Percentiles rank a stretch among this genome's conserved stretches.
These are phyloP conservation scores for Pseudomyrmex cubaensis DNA, from an alignment of 1,140 invertebrate species.

Conservation along the genomic window DNA sequence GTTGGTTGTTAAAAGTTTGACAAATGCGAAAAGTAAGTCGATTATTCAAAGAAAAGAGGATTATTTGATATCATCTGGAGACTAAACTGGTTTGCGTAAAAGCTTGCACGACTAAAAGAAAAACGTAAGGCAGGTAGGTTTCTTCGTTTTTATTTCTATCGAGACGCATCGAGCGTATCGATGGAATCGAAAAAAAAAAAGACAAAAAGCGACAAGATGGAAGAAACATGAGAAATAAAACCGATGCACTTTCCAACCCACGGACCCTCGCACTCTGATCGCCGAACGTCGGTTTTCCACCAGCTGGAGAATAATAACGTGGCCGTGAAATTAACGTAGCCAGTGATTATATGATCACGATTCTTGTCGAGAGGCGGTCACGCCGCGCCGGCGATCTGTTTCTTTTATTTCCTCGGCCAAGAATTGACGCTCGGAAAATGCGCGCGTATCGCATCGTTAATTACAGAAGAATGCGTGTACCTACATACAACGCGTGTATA, in stretches of 20 bases:
- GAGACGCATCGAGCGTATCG: not conserved
- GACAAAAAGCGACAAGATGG: not conserved
- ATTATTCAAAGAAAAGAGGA: too few relatives aligned
- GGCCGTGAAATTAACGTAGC: constrained; percentile 47
- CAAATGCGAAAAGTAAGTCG: too few relatives aligned
- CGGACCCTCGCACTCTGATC: constrained; percentile 9
- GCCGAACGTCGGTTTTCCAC: constrained; percentile 17
- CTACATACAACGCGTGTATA: constrained; percentile 1
- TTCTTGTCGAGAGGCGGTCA: constrained; percentile 18
- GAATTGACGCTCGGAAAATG: constrained; percentile 15
- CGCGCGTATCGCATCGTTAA: constrained; percentile 1
- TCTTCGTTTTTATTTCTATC: not conserved
- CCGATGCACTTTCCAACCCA: constrained; percentile 20
- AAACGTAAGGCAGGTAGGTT: too few relatives aligned
- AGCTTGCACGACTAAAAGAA: too few relatives aligned
- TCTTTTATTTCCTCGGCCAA: constrained; percentile 17
- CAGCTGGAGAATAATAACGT: constrained; percentile 13
- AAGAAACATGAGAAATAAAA: not conserved
- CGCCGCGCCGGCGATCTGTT: constrained; percentile 32
- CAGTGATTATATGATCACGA: constrained; percentile 36
- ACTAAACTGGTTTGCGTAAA: too few relatives aligned
- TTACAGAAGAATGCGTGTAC: constrained; percentile 11
- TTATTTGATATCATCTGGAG: too few relatives aligned
- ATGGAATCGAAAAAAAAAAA: not conserved
- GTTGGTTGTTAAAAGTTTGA: too few relatives aligned